Percentiles rank a stretch among this genome's conserved stretches.
Conservation (phyloP, 2,113 vertebrate species). For the Megaceryle maxima region DNA sequence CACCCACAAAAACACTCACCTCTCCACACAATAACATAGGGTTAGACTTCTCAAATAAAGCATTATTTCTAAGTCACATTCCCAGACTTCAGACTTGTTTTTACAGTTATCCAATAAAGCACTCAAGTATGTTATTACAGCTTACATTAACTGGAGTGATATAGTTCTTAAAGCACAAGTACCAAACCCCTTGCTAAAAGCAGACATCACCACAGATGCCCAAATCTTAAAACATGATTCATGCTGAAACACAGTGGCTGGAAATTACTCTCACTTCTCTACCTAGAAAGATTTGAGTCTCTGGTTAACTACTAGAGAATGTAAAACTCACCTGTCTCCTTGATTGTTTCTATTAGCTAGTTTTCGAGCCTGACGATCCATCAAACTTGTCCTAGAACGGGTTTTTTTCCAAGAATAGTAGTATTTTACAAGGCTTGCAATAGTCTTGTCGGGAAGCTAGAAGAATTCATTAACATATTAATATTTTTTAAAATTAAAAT, state of each 20-base stretch:
- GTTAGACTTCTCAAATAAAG: background rate
- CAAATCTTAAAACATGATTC: background rate
- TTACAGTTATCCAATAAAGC: background rate
- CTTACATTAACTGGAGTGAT: background rate
- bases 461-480: constrained; percentile 40
- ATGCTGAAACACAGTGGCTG: background rate
- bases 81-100: background rate
- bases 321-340: constrained; percentile 85
- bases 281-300: background rate
- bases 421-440: constrained; percentile 98
- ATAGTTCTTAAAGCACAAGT: background rate
- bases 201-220: background rate
- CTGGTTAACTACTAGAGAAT: background rate
- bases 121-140: background rate
- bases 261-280: background rate
- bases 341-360: constrained; percentile 90
- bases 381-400: constrained; percentile 95
- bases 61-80: background rate
- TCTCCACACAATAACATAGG: background rate
- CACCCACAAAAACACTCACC: background rate
- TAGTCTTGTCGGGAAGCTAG: constrained; percentile 97
- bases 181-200: background rate
- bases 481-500: background rate
- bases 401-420: constrained; percentile 99
- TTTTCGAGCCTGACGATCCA: constrained; percentile 97